These are phyloP conservation scores for Podabrus alpinus DNA, from an alignment of 2,888 invertebrate species.

Conservation along the genomic window DNA sequence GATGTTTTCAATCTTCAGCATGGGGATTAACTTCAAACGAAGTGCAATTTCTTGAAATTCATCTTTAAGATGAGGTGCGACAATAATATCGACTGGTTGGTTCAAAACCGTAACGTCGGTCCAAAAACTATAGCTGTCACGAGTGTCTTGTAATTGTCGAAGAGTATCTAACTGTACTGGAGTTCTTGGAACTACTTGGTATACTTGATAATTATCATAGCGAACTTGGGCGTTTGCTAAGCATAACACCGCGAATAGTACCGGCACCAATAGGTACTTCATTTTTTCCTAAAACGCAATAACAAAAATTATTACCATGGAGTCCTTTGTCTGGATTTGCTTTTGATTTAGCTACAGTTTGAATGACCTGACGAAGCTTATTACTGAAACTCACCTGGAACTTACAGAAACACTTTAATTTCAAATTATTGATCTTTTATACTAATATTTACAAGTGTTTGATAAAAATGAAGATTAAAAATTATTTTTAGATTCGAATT, in stretches of 20 bases:
- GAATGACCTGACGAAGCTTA: too few species aligned
- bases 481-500: neutral
- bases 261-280: neutral
- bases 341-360: too few species aligned
- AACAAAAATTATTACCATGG: neutral
- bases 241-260: neutral
- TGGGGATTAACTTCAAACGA: slow-evolving; percentile 49
- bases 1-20: slow-evolving; percentile 62
- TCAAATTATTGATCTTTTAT: neutral
- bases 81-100: slow-evolving; percentile 62
- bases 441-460: neutral
- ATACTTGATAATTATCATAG: slow-evolving; percentile 45
- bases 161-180: slow-evolving; percentile 11
- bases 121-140: slow-evolving; percentile 51
- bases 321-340: too few species aligned
- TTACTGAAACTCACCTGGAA: neutral
- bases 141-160: neutral
- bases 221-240: slow-evolving; percentile 10
- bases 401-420: neutral
- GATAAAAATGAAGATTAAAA: neutral
- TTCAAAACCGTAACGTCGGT: slow-evolving; percentile 46
- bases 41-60: slow-evolving; percentile 57
- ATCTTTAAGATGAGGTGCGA: slow-evolving; percentile 58
- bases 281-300: neutral
- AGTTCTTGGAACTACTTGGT: slow-evolving; percentile 42